A percentile compares a stretch with the other conserved stretches of the same genome.
These are phyloP conservation scores for Periophthalmus magnuspinnatus DNA, from an alignment of 2,797 vertebrate genomes.

Conservation along the genomic window DNA sequence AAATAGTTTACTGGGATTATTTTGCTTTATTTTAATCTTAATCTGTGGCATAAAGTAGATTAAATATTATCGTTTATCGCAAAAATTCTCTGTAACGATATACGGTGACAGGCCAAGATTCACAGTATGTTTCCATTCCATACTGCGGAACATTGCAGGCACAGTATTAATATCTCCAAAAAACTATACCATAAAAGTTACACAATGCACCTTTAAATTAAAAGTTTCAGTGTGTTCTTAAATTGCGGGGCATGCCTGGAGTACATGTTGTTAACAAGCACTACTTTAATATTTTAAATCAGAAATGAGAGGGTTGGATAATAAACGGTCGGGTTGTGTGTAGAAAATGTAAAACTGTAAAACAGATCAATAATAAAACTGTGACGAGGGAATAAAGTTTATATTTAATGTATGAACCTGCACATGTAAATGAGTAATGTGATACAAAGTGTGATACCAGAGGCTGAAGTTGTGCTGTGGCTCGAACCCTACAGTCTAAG, in stretches of 20 bases:
- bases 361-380: neutral
- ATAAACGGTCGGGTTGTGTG: neutral
- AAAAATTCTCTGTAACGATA: no score
- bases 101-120: no score
- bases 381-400: neutral
- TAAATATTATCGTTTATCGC: no score
- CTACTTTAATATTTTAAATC: constrained; percentile 3
- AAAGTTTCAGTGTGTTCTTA: neutral
- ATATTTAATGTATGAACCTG: neutral
- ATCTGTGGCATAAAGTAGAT: no score
- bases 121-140: no score
- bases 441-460: neutral
- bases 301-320: neutral
- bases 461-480: neutral
- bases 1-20: no score
- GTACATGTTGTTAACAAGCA: neutral
- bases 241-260: neutral
- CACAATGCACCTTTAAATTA: neutral
- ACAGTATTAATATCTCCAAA: no score
- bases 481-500: neutral
- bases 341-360: neutral
- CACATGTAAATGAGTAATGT: neutral
- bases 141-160: no score
- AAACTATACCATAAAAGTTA: neutral
- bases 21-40: no score